A percentile compares a stretch with the other conserved stretches of the same genome.
Conservation (phyloP, 2,797 vertebrate species). For the Sphenopsis melanotis region DNA sequence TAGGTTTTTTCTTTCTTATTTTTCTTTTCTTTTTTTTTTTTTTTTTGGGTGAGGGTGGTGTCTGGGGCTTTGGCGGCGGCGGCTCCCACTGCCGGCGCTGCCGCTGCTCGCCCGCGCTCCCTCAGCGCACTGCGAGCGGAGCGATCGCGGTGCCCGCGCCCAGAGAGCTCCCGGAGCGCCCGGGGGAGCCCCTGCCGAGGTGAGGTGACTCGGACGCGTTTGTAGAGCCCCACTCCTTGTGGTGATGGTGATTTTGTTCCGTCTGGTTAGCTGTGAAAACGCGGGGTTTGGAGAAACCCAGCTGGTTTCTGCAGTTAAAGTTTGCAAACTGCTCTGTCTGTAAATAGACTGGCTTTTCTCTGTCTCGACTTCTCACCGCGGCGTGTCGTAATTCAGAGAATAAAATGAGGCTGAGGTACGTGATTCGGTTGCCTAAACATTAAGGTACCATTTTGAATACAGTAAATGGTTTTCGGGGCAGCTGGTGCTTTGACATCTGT, state of each 20-base stretch:
- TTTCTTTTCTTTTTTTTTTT: not conserved
- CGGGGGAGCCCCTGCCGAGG: not conserved
- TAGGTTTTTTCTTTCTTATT: not conserved
- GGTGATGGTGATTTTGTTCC: not conserved
- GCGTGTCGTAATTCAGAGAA: not conserved
- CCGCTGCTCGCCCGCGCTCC: not conserved
- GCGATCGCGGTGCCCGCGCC: not conserved
- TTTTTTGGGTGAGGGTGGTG: not conserved
- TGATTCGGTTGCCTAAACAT: not conserved
- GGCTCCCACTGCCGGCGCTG: not conserved
- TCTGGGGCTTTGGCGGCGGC: not conserved
- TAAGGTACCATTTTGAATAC: not conserved
- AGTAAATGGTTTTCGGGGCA: not conserved
- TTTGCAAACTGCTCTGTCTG: not conserved
- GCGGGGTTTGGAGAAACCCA: not conserved
- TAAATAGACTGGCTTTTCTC: not conserved
- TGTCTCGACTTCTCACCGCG: not conserved
- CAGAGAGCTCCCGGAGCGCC: rapidly evolving
- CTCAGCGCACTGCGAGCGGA: not conserved
- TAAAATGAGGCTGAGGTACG: not conserved
- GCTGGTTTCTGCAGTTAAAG: not conserved
- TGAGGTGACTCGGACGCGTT: not conserved
- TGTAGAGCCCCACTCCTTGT: rapidly evolving
- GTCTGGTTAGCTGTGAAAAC: not conserved
- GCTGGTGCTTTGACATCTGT: not conserved